Base-by-base conservation (phyloP, 2,113 vertebrate genomes). In the Setophaga coronata region DNA sequence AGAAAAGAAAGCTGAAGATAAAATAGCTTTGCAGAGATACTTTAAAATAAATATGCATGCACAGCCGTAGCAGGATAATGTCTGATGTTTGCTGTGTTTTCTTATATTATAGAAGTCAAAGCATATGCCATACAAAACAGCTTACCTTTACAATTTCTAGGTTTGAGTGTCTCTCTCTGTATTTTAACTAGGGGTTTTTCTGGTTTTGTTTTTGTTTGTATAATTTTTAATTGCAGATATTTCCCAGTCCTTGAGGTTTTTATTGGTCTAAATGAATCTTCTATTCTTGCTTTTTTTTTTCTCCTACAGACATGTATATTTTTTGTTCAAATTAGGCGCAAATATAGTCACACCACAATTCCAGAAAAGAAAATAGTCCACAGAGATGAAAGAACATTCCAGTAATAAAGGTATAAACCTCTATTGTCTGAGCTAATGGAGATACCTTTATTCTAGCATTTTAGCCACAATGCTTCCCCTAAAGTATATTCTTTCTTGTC, bases 171-270 rank as follows among this genome's bases (percentile, higher is more conserved):
- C 4, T 86, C 24, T 40, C 12, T 34, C 33, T 33, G 5, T n/a
- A 54, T 88, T 90, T 89, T 57, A 17, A 31, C 2, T 6, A 25
- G 16, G 4, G 3, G 2, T 9, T 69, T 72, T 33, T 45, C 14
- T 6, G 15, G 3, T 26, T 18, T 40, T 20, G 29, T 5, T 76
- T 42, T 80, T 20, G 9, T 26, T 18, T 60, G 9, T 24, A 18
- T 36, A 12, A 14, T 43, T n/a, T 58, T 54, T 10, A 42, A 43
- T 60, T 53, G 10, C 10, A 69, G 45, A 21, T 43, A 82, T 31
- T 36, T 72, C 3, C 23, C n/a, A 45, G 0, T 34, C 5, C 48
- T n/a, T 34, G 5, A 2, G 4, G 4, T 6, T 81, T 40, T 69
- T 34, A 19, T 40, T 16, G 9, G 7, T 62, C 28, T 50, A 73